Evolutionary conservation across 2,113 vertebrate species (phyloP), one percentile per base, ranked within the genome.

Genomic region (Erythrocercus mccallii): DNA sequence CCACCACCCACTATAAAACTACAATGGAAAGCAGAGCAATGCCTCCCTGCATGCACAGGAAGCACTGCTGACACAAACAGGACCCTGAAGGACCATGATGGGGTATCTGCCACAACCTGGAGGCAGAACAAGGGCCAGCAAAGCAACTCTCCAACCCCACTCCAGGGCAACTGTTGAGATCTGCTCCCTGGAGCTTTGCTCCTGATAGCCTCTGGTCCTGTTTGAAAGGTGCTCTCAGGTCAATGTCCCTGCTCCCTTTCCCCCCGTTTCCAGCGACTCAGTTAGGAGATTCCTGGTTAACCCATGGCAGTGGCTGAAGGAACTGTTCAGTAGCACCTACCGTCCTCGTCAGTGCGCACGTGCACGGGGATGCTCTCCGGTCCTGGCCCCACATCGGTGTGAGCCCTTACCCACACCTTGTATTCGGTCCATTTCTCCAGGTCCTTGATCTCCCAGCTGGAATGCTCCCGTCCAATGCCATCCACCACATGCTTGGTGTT

Each of bases 341-440:
- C 99, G 92, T 99, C 99, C 96, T 99, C 99, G 5, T 98, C 98
- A 81, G 99, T 99, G 98, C 98, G 99, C 95, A 99, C 98, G 85
- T 97, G 98, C 95, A 99, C 98, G 1, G 98, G 98, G 97, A 97
- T 91, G 98, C 99, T 99, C 98, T 99, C 99, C 1, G 99, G 99
- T 96, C 99, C 99, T 3, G 99, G 99, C 80, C 99, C 99, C 96
- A 99, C 99, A 42, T 99, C 98, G 9, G 99, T 99, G 98, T 99
- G 99, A 56, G 99, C 99, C 97, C 99, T 98, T 94, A 99, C 99
- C 99, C 99, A 99, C 98, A 99, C 99, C 98, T 98, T 98, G 98
- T 99, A 99, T 97, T 99, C 99, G 40, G 99, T 99, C 99, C 99
- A 99, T 98, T 99, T 99, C 98, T 99, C 99, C 98, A 99, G 98